Conservation (phyloP, 2,888 invertebrate genomes). For the Cristatella mucedo region DNA sequence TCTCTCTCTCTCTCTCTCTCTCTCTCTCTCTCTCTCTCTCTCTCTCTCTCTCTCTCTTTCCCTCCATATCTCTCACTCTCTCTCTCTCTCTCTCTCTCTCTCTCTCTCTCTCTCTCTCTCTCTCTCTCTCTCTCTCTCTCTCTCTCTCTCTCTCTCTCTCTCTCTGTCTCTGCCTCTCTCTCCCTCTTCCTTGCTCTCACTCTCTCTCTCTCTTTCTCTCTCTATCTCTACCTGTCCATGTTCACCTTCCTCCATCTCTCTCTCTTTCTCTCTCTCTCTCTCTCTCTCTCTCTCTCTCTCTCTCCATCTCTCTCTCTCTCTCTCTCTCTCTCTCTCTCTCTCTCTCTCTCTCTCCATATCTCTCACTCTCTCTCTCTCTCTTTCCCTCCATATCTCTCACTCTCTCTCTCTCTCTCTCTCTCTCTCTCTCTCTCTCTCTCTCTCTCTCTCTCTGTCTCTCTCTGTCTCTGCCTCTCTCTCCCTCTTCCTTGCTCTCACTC, state of each 20-base stretch:
- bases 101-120: conserved; percentile 1
- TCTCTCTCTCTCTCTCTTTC: conserved; percentile 1
- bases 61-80: not conserved
- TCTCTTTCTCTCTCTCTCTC: no score
- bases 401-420: conserved; percentile 1
- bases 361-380: no score
- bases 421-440: no score
- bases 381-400: not conserved
- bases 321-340: no score
- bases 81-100: conserved; percentile 1
- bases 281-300: no score
- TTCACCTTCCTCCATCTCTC: not conserved
- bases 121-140: conserved; percentile 1
- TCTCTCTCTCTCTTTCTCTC: conserved; percentile 1
- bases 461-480: not conserved
- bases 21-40: conserved; percentile 1
- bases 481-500: not conserved
- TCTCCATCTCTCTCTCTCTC: not conserved
- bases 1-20: conserved; percentile 1
- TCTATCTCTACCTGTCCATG: not conserved
- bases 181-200: not conserved
- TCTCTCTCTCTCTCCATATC: no score
- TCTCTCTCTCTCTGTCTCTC: conserved; percentile 3
- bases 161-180: not conserved
- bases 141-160: conserved; percentile 4